A percentile compares a stretch with the other conserved stretches of the same genome.
These are phyloP conservation scores for Australoheros facetus DNA, from an alignment of 2,797 vertebrate genomes.

Conservation along the genomic window DNA sequence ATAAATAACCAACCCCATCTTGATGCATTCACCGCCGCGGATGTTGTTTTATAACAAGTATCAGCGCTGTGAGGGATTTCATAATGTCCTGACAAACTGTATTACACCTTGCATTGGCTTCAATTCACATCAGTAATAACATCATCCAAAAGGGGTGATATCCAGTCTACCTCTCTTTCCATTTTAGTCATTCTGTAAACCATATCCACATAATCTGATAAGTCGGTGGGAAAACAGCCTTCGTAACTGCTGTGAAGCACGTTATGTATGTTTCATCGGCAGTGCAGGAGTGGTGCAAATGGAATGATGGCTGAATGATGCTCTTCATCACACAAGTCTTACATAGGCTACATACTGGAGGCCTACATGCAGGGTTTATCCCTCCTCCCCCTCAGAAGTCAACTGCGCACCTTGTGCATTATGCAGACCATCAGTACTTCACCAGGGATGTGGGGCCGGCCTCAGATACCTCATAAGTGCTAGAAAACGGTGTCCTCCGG, in stretches of 20 bases:
- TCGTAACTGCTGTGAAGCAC: background rate
- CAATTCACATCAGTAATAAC: background rate
- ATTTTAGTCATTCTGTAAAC: background rate
- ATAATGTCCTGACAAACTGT: constrained; percentile 39
- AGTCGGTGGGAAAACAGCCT: background rate
- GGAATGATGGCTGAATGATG: constrained; percentile 51
- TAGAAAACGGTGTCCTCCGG: background rate
- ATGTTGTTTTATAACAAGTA: constrained; percentile 46
- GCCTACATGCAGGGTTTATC: constrained; percentile 69
- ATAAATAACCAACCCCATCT: constrained; percentile 23
- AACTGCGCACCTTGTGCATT: constrained; percentile 80
- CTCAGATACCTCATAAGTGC: constrained; percentile 26
- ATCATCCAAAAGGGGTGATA: background rate
- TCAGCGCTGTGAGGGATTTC: constrained; percentile 35
- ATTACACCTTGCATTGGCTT: background rate
- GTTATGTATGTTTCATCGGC: constrained; percentile 38
- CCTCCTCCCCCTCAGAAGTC: constrained; percentile 68
- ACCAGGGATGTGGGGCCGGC: constrained; percentile 29
- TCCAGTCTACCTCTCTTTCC: background rate
- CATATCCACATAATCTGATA: background rate
- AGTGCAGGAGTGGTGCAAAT: constrained; percentile 53
- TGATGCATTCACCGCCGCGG: background rate
- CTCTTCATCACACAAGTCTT: constrained; percentile 59
- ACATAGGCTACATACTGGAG: constrained; percentile 41
- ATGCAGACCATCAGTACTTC: constrained; percentile 70